Percentiles rank a stretch among this genome's conserved stretches.
These are phyloP conservation scores for Brenthis daphne DNA, from an alignment of 2,888 invertebrate species.

Conservation along the genomic window DNA sequence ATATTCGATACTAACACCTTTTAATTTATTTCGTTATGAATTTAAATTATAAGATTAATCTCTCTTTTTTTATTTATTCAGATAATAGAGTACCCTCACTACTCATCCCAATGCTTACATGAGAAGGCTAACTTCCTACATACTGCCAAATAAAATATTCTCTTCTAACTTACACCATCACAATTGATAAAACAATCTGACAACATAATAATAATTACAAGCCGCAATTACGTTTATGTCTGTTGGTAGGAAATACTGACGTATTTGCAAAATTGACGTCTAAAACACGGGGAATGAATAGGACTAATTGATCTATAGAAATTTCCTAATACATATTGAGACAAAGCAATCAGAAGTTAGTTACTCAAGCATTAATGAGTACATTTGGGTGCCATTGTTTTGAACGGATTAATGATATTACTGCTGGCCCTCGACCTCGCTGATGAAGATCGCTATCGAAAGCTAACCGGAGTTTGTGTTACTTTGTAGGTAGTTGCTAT, in stretches of 20 bases:
- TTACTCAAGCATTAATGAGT: conserved; percentile 54
- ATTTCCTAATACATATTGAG: conserved; percentile 29
- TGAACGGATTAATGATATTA: conserved; percentile 61
- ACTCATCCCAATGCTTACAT: too few species aligned
- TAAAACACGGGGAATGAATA: conserved; percentile 33
- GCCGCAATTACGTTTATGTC: conserved; percentile 30
- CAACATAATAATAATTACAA: conserved; percentile 40
- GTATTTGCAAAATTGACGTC: conserved; percentile 36
- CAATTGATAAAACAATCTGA: conserved; percentile 36
- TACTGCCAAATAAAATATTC: background rate
- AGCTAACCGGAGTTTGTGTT: conserved; percentile 48
- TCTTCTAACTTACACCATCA: conserved; percentile 30
- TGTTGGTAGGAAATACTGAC: conserved; percentile 31
- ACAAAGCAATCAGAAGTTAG: conserved; percentile 29
- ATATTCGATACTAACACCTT: background rate
- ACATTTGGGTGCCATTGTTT: conserved; percentile 72
- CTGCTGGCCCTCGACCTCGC: conserved; percentile 45
- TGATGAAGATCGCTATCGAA: conserved; percentile 55
- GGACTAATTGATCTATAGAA: conserved; percentile 35
- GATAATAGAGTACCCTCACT: too few species aligned
- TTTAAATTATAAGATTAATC: too few species aligned
- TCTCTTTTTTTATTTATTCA: too few species aligned
- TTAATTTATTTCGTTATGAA: too few species aligned
- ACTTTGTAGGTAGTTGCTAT: conserved; percentile 24
- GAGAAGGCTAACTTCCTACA: too few species aligned